Conservation (phyloP, 2,888 invertebrate species). For the Spatulosminthurus flaviceps region DNA sequence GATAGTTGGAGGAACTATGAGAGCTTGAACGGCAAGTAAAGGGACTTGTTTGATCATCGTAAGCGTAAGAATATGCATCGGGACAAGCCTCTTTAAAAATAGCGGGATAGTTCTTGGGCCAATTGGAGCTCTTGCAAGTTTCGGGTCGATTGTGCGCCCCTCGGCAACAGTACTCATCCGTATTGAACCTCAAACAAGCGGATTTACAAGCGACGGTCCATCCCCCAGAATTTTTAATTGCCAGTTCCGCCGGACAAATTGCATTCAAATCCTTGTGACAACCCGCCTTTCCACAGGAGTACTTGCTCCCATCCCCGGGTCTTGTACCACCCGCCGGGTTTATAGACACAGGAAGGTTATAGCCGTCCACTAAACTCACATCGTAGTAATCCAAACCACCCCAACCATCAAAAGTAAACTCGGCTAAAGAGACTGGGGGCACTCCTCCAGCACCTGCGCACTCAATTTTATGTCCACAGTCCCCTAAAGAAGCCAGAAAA, state of each 20-base stretch:
- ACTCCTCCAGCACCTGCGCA: background rate
- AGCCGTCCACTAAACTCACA: slow-evolving; percentile 69
- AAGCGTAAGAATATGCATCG: slow-evolving; percentile 70
- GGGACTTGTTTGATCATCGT: slow-evolving; percentile 69
- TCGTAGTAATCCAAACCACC: slow-evolving; percentile 68
- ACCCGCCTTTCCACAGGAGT: slow-evolving; percentile 49
- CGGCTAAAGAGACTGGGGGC: background rate
- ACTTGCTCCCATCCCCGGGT: slow-evolving; percentile 46
- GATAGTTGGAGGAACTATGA: slow-evolving; percentile 50
- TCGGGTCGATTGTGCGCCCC: slow-evolving; percentile 65
- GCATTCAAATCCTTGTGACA: slow-evolving; percentile 56
- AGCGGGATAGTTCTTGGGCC: slow-evolving; percentile 66
- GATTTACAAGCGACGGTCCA: slow-evolving; percentile 67
- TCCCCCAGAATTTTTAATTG: slow-evolving; percentile 53
- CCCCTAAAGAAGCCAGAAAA: too few relatives aligned
- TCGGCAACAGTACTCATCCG: slow-evolving; percentile 69
- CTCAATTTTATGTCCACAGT: background rate
- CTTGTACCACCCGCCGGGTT: slow-evolving; percentile 53
- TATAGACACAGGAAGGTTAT: slow-evolving; percentile 66
- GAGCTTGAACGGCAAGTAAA: slow-evolving; percentile 66
- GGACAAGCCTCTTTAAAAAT: slow-evolving; percentile 69
- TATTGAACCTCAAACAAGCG: slow-evolving; percentile 68
- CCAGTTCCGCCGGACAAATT: too few relatives aligned
- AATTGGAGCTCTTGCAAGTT: slow-evolving; percentile 67
- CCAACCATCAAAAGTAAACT: slow-evolving; percentile 25